These are phyloP conservation scores for Micromesistius poutassou DNA, from an alignment of 2,797 vertebrate genomes.

Conservation along the genomic window DNA sequence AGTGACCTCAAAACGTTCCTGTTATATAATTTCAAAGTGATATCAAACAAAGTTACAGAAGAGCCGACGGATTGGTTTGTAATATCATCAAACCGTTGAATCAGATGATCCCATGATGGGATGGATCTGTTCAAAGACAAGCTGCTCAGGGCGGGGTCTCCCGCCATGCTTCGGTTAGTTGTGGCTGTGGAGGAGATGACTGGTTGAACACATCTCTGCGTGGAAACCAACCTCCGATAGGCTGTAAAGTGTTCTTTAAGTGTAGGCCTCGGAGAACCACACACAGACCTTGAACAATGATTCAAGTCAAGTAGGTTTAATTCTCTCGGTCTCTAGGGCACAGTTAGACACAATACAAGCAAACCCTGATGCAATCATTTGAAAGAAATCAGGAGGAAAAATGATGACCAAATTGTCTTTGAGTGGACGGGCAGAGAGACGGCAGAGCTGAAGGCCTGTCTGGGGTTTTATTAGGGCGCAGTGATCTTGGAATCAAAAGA, in stretches of 20 bases:
- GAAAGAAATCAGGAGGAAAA: too few relatives aligned
- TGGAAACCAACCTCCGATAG: neutral
- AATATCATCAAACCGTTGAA: neutral
- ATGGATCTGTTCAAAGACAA: too few relatives aligned
- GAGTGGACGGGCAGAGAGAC: too few relatives aligned
- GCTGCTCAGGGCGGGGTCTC: too few relatives aligned
- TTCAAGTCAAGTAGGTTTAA: neutral
- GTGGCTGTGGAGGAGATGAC: neutral
- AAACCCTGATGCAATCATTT: too few relatives aligned
- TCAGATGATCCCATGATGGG: neutral
- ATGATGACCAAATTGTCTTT: too few relatives aligned
- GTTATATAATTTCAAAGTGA: neutral
- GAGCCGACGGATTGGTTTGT: neutral
- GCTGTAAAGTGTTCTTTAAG: neutral
- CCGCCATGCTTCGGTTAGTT: neutral
- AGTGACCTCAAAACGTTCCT: too few relatives aligned
- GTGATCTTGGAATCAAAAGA: neutral
- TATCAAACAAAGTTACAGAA: neutral
- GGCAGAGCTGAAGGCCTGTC: too few relatives aligned
- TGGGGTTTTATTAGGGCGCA: neutral
- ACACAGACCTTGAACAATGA: neutral
- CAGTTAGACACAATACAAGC: too few relatives aligned
- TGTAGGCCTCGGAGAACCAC: neutral
- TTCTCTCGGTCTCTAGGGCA: neutral
- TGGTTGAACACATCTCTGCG: neutral